A percentile compares a stretch with the other conserved stretches of the same genome.
phyloP scores from a whole-genome alignment of 2,113 vertebrate genomes.

The Tichodroma muraria region DNA sequence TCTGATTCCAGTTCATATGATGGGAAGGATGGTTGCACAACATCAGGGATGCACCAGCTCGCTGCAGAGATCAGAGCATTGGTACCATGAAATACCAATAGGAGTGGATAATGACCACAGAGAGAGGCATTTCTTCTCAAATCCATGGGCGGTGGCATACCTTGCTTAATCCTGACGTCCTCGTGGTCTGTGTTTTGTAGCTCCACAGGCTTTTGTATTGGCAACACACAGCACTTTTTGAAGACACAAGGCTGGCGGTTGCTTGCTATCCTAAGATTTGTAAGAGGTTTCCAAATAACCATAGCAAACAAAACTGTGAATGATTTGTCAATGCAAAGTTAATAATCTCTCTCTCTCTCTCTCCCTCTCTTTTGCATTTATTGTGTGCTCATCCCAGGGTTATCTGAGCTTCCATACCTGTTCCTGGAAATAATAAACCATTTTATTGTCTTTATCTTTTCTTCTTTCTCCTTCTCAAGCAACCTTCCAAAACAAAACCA shows the following conservation, averaged over 20 bases:
- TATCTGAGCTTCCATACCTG: slow-evolving; percentile 1
- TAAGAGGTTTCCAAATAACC: background rate
- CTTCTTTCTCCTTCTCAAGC: slow-evolving; percentile 20
- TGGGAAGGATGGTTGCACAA: background rate
- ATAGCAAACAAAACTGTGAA: slow-evolving; percentile 39
- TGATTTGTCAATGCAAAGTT: slow-evolving; percentile 41
- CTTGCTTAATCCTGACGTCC: background rate
- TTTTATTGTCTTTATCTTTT: slow-evolving; percentile 51
- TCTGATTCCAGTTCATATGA: background rate
- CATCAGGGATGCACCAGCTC: background rate
- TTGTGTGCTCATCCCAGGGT: background rate
- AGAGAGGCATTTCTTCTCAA: background rate
- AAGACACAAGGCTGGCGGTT: background rate
- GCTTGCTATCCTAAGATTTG: background rate
- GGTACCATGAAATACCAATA: background rate
- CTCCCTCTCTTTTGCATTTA: background rate
- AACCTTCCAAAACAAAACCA: background rate
- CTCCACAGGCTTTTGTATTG: background rate
- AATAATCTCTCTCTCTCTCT: slow-evolving; percentile 10
- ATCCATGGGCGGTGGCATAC: background rate
- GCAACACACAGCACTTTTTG: background rate
- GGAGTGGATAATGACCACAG: background rate
- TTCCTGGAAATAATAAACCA: slow-evolving; percentile 52
- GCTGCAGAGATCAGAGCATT: background rate
- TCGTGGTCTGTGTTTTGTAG: background rate